These are phyloP conservation scores for Malurus elegans DNA, from an alignment of 2,113 vertebrate genomes.

Conservation along the genomic window DNA sequence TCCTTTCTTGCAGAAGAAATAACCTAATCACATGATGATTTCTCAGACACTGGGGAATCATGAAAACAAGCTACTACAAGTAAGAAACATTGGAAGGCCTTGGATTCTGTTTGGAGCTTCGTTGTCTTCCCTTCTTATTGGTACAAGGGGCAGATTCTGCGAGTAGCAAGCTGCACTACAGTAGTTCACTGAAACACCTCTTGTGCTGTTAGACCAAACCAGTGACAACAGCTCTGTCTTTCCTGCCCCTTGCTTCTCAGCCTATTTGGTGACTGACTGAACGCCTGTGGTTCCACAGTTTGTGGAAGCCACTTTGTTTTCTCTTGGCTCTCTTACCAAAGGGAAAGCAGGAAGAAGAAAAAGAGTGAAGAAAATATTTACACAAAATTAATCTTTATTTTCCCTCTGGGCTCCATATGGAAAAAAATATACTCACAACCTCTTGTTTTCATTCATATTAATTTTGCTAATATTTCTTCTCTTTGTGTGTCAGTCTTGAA, in stretches of 20 bases:
- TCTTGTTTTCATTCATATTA: not conserved
- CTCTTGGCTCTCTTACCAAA: not conserved
- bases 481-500: not conserved
- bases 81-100: not conserved
- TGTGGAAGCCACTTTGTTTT: not conserved
- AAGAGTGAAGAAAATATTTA: not conserved
- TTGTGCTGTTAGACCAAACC: not conserved
- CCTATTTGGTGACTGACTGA: not conserved
- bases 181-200: not conserved
- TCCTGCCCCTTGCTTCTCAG: not conserved
- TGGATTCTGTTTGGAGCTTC: not conserved
- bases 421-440: not conserved
- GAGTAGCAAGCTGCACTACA: not conserved
- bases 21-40: not conserved
- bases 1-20: not conserved
- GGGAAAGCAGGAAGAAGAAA: not conserved
- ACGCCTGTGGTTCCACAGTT: not conserved
- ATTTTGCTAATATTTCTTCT: not conserved
- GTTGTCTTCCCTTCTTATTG: not conserved
- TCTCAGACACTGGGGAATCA: not conserved
- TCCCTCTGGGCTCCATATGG: not conserved
- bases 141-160: not conserved
- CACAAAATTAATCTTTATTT: not conserved
- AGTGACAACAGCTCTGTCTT: not conserved
- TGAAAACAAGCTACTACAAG: not conserved